Percentiles rank a stretch among this genome's conserved stretches.
Conservation (phyloP, 2,797 vertebrate species). For the Danio tinwini region DNA sequence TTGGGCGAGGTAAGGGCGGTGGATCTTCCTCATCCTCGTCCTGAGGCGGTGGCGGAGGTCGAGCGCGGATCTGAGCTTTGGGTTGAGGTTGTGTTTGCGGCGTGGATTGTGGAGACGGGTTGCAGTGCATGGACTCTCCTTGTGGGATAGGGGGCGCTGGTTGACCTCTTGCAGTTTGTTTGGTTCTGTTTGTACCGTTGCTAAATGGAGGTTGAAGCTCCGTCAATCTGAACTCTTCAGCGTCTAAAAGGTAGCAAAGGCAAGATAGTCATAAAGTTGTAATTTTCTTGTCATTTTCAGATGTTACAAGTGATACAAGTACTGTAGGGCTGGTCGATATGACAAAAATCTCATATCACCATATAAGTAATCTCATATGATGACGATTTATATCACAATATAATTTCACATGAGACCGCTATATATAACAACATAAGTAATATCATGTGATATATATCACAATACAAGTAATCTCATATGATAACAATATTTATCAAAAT, state of each 20-base stretch:
- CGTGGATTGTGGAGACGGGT: background rate
- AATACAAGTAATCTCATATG: too few species aligned
- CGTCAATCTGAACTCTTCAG: conserved; percentile 48
- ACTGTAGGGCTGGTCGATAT: too few species aligned
- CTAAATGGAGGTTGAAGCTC: background rate
- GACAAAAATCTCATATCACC: too few species aligned
- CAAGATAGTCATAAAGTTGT: too few species aligned
- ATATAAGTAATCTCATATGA: too few species aligned
- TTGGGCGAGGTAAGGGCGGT: conserved; percentile 76
- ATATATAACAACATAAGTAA: too few species aligned
- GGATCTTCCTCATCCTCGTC: conserved; percentile 54
- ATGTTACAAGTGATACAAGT: too few species aligned
- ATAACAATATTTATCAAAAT: too few species aligned
- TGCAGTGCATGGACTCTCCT: background rate
- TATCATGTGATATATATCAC: too few species aligned
- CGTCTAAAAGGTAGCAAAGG: conserved; percentile 34
- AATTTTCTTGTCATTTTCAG: too few species aligned
- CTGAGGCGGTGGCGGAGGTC: conserved; percentile 40
- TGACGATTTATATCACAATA: too few species aligned
- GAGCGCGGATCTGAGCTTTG: conserved; percentile 26
- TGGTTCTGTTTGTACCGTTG: conserved; percentile 21
- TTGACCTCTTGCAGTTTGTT: conserved; percentile 55
- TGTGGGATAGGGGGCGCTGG: conserved; percentile 51
- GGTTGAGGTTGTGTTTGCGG: background rate
- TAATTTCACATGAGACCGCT: too few species aligned